Conservation (phyloP, 2,888 invertebrate species). For the Eristalis tenax region DNA sequence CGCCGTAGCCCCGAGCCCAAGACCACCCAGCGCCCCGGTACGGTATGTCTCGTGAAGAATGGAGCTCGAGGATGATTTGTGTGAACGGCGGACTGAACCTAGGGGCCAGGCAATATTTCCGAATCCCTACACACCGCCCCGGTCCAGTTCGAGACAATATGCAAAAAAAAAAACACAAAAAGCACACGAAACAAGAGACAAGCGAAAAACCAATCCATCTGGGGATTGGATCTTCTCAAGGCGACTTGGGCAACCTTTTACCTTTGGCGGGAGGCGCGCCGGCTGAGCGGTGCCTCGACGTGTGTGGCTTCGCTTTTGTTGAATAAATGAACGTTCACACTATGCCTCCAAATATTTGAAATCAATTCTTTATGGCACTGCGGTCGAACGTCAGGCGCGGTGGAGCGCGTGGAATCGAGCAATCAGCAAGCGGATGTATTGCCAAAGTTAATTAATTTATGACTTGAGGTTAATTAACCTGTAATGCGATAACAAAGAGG, state of each 20-base stretch:
- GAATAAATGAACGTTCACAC: slow-evolving; percentile 68
- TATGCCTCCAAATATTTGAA: slow-evolving; percentile 69
- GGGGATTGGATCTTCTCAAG: slow-evolving; percentile 37
- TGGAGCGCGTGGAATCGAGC: background rate
- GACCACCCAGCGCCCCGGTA: slow-evolving; percentile 67
- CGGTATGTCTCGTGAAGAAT: slow-evolving; percentile 62
- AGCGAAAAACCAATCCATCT: slow-evolving; percentile 50
- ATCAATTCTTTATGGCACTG: slow-evolving; percentile 62
- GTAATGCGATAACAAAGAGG: slow-evolving; percentile 13
- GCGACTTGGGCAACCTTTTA: slow-evolving; percentile 59
- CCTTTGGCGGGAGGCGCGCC: slow-evolving; percentile 34
- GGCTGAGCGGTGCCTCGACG: slow-evolving; percentile 26
- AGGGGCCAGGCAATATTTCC: slow-evolving; percentile 51
- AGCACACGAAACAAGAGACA: slow-evolving; percentile 1
- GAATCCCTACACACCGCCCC: background rate
- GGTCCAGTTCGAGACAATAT: slow-evolving; percentile 58
- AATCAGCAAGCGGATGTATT: slow-evolving; percentile 24
- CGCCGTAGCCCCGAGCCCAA: slow-evolving; percentile 53
- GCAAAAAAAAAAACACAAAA: slow-evolving; percentile 58
- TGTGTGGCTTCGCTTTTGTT: slow-evolving; percentile 69
- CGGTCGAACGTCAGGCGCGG: background rate
- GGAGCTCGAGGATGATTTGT: slow-evolving; percentile 70
- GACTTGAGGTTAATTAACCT: slow-evolving; percentile 64
- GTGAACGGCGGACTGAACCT: slow-evolving; percentile 47
- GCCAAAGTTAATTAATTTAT: slow-evolving; percentile 71